These are phyloP conservation scores for Euphydryas editha DNA, from an alignment of 2,888 invertebrate genomes.

Conservation along the genomic window DNA sequence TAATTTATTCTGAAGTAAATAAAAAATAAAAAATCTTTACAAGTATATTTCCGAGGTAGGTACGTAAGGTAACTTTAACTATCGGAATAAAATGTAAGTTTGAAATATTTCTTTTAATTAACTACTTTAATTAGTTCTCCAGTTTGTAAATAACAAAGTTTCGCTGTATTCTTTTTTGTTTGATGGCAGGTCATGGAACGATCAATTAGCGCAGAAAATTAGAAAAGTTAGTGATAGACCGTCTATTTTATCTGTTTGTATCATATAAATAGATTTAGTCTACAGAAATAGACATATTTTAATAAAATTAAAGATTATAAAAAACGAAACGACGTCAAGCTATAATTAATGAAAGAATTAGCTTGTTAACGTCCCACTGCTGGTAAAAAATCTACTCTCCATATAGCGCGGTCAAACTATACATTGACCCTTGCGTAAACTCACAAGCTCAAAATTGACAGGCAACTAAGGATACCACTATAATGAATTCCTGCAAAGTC, in stretches of 20 bases:
- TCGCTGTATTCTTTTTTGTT: slow-evolving; percentile 27
- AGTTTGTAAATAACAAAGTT: slow-evolving; percentile 33
- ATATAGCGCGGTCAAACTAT: no score
- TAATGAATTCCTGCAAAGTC: no score
- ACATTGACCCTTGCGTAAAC: no score
- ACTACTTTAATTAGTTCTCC: slow-evolving; percentile 35
- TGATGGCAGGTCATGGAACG: slow-evolving; percentile 26
- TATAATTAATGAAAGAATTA: no score
- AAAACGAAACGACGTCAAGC: neutral
- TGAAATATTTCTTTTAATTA: slow-evolving; percentile 31
- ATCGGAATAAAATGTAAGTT: slow-evolving; percentile 23
- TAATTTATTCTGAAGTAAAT: neutral
- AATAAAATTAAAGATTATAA: neutral
- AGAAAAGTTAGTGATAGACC: slow-evolving; percentile 32
- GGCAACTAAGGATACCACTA: no score
- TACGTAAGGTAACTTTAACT: slow-evolving; percentile 34
- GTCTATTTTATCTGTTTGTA: slow-evolving; percentile 16
- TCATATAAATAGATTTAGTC: no score
- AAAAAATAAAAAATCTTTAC: neutral
- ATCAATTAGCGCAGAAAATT: slow-evolving; percentile 36
- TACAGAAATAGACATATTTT: no score
- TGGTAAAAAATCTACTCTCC: no score
- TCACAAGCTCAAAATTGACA: no score
- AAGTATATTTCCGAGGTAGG: neutral
- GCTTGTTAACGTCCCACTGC: no score